These are phyloP conservation scores for Tauraco hartlaubi DNA, from an alignment of 2,797 vertebrate species.

Conservation along the genomic window DNA sequence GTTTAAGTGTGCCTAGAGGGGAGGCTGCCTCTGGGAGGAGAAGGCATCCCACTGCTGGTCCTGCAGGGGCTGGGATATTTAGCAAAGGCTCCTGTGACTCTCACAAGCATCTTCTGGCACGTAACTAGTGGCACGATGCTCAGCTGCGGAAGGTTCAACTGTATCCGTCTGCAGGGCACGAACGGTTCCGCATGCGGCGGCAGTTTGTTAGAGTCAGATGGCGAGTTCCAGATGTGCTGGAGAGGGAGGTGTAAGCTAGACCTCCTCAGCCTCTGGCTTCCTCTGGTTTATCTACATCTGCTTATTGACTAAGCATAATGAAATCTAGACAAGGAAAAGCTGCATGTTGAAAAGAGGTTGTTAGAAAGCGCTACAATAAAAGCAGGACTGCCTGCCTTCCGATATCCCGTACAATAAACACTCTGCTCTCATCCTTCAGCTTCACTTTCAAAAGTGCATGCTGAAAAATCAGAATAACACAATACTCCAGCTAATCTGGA, in stretches of 20 bases:
- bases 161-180: background rate
- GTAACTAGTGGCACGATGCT: background rate
- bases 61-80: background rate
- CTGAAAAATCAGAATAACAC: background rate
- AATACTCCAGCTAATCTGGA: background rate
- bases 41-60: background rate
- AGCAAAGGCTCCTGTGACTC: background rate
- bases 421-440: rapidly evolving
- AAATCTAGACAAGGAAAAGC: background rate
- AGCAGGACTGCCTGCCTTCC: background rate
- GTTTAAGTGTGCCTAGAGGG: background rate
- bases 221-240: background rate
- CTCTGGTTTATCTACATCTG: background rate
- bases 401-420: background rate
- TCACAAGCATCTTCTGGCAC: background rate
- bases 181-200: rapidly evolving
- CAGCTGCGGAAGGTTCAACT: background rate
- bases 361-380: background rate
- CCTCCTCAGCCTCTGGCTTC: background rate
- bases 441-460: background rate
- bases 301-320: background rate
- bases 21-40: background rate
- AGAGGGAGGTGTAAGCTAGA: background rate
- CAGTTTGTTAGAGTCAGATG: background rate
- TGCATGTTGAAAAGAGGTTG: background rate